Conservation (phyloP, 2,888 invertebrate genomes). For the Metacarcinus magister region DNA sequence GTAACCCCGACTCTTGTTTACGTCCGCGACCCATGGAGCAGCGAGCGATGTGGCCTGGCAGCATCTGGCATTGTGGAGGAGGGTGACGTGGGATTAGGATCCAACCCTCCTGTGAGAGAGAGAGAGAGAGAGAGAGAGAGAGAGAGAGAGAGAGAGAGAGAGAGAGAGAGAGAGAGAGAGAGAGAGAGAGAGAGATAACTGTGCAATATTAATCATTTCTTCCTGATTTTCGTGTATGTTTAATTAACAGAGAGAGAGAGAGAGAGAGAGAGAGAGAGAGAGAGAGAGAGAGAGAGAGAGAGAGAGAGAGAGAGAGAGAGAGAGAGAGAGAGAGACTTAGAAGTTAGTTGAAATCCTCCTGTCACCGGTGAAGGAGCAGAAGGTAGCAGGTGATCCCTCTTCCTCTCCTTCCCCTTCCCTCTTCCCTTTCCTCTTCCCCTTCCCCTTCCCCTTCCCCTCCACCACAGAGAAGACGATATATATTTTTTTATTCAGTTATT, state of each 20-base stretch:
- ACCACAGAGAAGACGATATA: neutral
- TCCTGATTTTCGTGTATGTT: no score
- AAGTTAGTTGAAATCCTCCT: no score
- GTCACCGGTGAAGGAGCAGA: no score
- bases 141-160: neutral
- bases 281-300: constrained; percentile 30
- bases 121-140: neutral
- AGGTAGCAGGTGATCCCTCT: neutral
- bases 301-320: neutral
- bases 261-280: neutral
- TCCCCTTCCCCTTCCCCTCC: neutral
- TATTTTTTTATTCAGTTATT: neutral
- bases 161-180: neutral
- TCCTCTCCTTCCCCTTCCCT: neutral
- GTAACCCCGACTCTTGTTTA: neutral
- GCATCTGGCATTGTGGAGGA: neutral
- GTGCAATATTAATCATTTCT: no score
- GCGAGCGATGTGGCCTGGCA: neutral
- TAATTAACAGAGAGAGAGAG: neutral
- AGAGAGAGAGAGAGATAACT: neutral
- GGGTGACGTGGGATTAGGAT: neutral
- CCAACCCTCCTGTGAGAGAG: no score
- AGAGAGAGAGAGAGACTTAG: no score
- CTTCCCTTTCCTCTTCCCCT: neutral
- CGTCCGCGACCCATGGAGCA: constrained; percentile 6